Base-by-base conservation (phyloP, 92 coral and sea anemone genomes). In the Phymanthus crucifer region DNA sequence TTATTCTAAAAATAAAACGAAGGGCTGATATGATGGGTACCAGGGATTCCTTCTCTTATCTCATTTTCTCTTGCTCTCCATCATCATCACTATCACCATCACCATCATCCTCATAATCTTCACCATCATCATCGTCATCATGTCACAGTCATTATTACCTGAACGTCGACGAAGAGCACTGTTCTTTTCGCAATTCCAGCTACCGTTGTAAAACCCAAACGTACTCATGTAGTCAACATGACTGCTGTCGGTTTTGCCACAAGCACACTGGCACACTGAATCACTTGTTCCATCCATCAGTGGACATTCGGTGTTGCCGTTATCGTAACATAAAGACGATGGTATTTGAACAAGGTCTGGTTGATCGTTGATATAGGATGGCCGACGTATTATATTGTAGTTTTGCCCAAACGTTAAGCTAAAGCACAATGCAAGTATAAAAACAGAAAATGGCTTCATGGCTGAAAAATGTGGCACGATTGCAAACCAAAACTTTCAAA, bases 261-360 rank as follows among this genome's bases (percentile, higher is more conserved):
- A 61, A 27, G 68, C 34, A 61, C 68, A 61, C 12, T 27, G 32
- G 34, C 68, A 61, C 17, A 61, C 27, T 24, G 68, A 61, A 61
- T 27, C 11, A 3, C 34, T 61, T 61, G 14, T 24, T 27, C 68
- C 68, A 61, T 61, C 36, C 68, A 61, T 24, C 23, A 6, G 23
- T 24, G 35, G 18, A 27, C 68, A 61, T 10, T 61, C 68, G 7
- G 68, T 61, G 34, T 3, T 27, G 12, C 35, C 68, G 27, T 61
- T 27, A 27, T 61, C 17, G 27, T 26, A 4, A 26, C 68, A 61
- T 34, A 27, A 27, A 24, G 68, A 61, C 10, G 36, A 27, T 2
- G 68, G 34, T 16, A 61, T 61, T 34, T 61, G 68, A 26, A 61
- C 68, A 24, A 61, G 68, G 35, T 61, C 68, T 61, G 68, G 68